Evolutionary conservation across 2,888 invertebrate species (phyloP), one percentile per base, ranked within the genome.

Genomic region (Cryptosula pallasiana): DNA sequence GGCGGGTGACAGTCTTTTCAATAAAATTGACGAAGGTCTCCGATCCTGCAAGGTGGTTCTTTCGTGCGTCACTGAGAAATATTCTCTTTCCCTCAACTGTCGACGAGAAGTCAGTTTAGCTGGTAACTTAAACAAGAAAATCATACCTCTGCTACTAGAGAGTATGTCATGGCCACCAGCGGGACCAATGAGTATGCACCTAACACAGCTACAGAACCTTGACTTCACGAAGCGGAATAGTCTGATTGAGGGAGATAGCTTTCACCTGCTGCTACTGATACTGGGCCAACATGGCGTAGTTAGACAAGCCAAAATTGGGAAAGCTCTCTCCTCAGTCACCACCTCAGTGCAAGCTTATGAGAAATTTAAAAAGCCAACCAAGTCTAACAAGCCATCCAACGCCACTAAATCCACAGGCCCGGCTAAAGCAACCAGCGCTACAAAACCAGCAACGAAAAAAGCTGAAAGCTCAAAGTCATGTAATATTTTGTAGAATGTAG

Each of bases 1-100:
- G 5, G 82, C 82, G 1, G 83, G 83, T 2, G 82, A 83, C 73
- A 81, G 81, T 0, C 78, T 83, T 34, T 83, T 79, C 75, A 82
- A 83, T 73, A 82, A 82, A 74, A 82, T 83, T 58, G 83, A 83
- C 75, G 73, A 76, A 20, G 83, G 83, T 1, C 73, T 81, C 35
- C 73, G 81, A 27, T 78, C 78, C 16, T 79, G 80, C 73, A 78
- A 77, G 71, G 79, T 81, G 32, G 77, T 83, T 2, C 55, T 83
- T 25, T 77, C 79, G 13, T 82, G 82, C 74, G 77, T 83, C 23
- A 83, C 83, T 29, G 76, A 78, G 2, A 83, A 82, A 74, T 83
- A 83, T 74, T 74, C 81, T 13, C 29, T 79, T 29, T 82, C 83
- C 3, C 79, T 82, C 25, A 83, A 83, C 76, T 83, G 83, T 74